A percentile compares a stretch with the other conserved stretches of the same genome.
Conservation (phyloP, 2,113 vertebrate species). For the Cyanistes caeruleus region DNA sequence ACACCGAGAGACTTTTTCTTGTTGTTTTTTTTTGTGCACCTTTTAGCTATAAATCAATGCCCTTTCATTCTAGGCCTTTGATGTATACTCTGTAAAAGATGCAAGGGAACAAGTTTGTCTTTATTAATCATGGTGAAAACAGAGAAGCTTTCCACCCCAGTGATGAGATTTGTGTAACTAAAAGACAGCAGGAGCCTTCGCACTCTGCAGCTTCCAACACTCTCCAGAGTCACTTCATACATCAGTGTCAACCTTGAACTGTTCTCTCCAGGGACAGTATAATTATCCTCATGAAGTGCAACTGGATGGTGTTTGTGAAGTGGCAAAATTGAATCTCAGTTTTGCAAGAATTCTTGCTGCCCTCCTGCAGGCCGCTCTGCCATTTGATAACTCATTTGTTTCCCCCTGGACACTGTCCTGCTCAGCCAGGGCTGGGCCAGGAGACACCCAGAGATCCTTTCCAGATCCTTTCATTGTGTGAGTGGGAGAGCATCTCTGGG, state of each 20-base stretch:
- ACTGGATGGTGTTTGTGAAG: not conserved
- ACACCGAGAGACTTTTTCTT: not conserved
- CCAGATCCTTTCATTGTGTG: accelerated
- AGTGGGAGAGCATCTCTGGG: not conserved
- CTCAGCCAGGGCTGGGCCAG: not conserved
- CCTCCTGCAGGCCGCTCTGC: not conserved
- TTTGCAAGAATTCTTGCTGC: not conserved
- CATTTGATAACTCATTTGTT: not conserved
- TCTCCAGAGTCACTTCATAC: not conserved
- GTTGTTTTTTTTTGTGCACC: not conserved
- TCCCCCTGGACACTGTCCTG: not conserved
- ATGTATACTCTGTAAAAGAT: not conserved
- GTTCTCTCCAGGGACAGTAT: not conserved
- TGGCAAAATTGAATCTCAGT: not conserved
- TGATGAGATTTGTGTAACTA: slow-evolving; percentile 8
- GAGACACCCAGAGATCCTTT: not conserved
- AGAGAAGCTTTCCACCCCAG: not conserved
- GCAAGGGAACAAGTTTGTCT: not conserved
- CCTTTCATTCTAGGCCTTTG: not conserved
- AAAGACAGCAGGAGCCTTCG: not conserved
- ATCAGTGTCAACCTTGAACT: slow-evolving; percentile 25
- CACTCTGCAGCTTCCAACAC: not conserved
- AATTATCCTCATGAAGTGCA: not conserved
- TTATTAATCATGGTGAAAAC: slow-evolving; percentile 35
- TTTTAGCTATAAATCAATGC: not conserved